Evolutionary conservation across 2,797 vertebrate species (phyloP), one percentile per base, ranked within the genome.

Genomic region (Falco peregrinus): DNA sequence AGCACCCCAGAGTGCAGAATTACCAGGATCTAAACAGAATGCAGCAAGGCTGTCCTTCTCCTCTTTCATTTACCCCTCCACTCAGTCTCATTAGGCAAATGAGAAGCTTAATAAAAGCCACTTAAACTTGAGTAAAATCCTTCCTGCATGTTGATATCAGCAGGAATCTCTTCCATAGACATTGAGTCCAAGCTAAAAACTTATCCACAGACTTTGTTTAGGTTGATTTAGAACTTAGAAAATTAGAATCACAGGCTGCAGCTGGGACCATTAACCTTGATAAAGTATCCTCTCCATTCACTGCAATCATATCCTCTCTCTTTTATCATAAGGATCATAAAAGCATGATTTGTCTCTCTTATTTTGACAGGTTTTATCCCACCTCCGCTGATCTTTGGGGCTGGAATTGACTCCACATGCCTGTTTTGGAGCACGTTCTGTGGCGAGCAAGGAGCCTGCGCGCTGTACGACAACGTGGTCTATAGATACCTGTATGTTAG

Each of bases 341-440:
- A 82, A 85, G 16, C 43, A 7, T 59, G 56, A 70, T 87, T 50
- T 74, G 16, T 60, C 28, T 94, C 87, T 90, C 76, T 94, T 93
- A 45, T 56, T 89, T 95, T 54, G 18, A 5, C 97, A 99, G 99
- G 99, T 89, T 99, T 99, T 97, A 99, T 99, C 97, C 99, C 99
- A 29, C 99, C 99, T 79, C 99, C 99, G 0, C 98, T 99, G 97
- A 99, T 99, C 98, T 99, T 99, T 4, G 99, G 99, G 92, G 98
- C 99, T 2, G 99, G 98, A 96, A 99, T 99, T 61, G 99, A 99
- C 98, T 99, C 99, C 15, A 99, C 99, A 3, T 99, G 99, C 97
- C 98, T 99, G 87, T 99, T 99, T 97, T 99, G 99, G 99, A 99
- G 99, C 97, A 98, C 98, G 0, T 99, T 99, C 97, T 99, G 99